These are phyloP conservation scores for Antheraea yamamai DNA, from an alignment of 2,888 invertebrate genomes.

Conservation along the genomic window DNA sequence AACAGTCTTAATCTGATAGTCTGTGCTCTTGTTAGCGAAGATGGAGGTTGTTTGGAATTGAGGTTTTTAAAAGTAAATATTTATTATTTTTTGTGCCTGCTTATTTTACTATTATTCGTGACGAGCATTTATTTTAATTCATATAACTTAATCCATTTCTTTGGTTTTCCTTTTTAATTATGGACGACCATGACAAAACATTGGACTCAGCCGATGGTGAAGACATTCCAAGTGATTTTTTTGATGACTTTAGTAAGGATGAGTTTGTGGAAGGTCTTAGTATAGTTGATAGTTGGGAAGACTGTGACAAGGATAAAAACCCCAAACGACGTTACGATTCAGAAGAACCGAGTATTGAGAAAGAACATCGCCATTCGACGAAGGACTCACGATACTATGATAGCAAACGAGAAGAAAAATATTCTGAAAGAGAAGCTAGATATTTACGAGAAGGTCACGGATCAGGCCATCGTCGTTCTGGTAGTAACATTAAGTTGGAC, in stretches of 20 bases:
- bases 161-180: neutral
- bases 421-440: slow-evolving; percentile 20
- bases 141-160: neutral
- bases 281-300: slow-evolving; percentile 75
- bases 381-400: neutral
- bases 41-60: neutral
- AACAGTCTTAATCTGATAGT: too few species aligned
- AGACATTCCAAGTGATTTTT: slow-evolving; percentile 76
- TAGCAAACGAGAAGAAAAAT: neutral
- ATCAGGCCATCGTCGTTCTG: slow-evolving; percentile 30
- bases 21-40: neutral
- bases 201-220: slow-evolving; percentile 55
- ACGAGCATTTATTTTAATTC: neutral
- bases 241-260: slow-evolving; percentile 72
- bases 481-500: slow-evolving; percentile 46
- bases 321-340: slow-evolving; percentile 15
- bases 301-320: slow-evolving; percentile 28
- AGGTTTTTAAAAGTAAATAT: neutral
- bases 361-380: neutral
- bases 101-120: neutral
- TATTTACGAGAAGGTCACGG: slow-evolving; percentile 20
- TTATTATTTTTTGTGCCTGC: neutral
- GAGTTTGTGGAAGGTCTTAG: slow-evolving; percentile 75
- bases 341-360: slow-evolving; percentile 16
- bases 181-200: slow-evolving; percentile 38